Conservation (phyloP, 2,797 vertebrate genomes). For the Crocodylus rhombifer region DNA sequence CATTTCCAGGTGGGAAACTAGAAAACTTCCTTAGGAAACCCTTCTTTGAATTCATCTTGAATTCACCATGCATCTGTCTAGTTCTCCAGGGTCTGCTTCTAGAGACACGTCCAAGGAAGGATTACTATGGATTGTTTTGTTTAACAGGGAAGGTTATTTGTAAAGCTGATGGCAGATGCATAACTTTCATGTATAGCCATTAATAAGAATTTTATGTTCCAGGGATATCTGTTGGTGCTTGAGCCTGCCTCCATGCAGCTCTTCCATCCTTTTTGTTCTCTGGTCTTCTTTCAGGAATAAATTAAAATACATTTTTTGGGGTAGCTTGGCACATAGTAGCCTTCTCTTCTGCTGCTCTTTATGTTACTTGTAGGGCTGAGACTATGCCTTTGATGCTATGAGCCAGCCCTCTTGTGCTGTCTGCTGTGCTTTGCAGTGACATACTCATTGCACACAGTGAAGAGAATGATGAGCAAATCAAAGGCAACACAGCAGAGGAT, state of each 20-base stretch:
- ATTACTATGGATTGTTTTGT: not conserved
- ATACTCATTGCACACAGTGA: not conserved
- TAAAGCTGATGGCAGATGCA: not conserved
- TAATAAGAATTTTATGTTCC: not conserved
- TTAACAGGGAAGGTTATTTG: not conserved
- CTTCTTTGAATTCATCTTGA: not conserved
- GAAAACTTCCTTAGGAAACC: not conserved
- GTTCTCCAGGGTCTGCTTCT: not conserved
- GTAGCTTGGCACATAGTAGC: not conserved
- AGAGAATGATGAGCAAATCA: not conserved
- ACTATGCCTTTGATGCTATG: not conserved
- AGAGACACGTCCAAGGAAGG: not conserved
- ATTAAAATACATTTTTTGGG: not conserved
- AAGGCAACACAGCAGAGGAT: fast-evolving
- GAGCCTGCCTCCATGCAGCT: not conserved
- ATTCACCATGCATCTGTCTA: not conserved
- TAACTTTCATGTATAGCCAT: not conserved
- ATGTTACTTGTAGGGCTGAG: not conserved
- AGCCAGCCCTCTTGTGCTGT: not conserved
- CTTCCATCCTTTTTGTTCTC: not conserved
- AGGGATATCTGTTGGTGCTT: not conserved
- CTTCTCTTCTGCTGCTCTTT: not conserved
- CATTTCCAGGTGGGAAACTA: not conserved
- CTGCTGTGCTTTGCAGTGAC: not conserved
- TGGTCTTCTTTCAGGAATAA: not conserved